A percentile compares a stretch with the other conserved stretches of the same genome.
These are phyloP conservation scores for Amphipyra berbera DNA, from an alignment of 2,888 invertebrate genomes.

Conservation along the genomic window DNA sequence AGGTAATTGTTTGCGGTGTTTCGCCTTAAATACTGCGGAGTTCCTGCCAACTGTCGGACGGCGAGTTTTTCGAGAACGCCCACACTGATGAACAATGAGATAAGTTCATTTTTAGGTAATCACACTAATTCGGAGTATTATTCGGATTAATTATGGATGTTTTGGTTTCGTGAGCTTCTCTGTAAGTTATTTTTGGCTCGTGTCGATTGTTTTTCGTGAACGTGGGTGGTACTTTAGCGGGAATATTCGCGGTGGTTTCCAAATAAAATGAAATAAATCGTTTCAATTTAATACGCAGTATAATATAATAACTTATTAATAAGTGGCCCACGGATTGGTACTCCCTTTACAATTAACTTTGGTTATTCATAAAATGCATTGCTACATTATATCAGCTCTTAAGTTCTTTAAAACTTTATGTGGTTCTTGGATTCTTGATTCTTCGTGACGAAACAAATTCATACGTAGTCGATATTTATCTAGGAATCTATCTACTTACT, in stretches of 20 bases:
- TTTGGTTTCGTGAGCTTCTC: not conserved
- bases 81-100: not conserved
- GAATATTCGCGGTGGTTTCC: not conserved
- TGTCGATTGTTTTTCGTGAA: not conserved
- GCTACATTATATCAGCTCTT: too few relatives aligned
- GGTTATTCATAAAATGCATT: too few relatives aligned
- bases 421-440: too few relatives aligned
- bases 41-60: constrained; percentile 13
- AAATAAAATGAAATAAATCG: too few relatives aligned
- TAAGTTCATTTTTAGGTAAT: constrained; percentile 8
- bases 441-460: too few relatives aligned
- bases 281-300: too few relatives aligned
- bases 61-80: constrained; percentile 6
- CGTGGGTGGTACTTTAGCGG: not conserved
- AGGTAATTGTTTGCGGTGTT: constrained; percentile 55
- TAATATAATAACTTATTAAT: too few relatives aligned
- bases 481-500: too few relatives aligned
- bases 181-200: not conserved
- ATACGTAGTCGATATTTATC: too few relatives aligned
- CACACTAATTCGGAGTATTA: constrained; percentile 2
- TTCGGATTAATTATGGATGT: not conserved
- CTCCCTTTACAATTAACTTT: too few relatives aligned
- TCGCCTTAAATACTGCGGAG: constrained; percentile 35
- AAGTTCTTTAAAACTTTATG: too few relatives aligned
- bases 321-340: too few relatives aligned